Conservation (phyloP, 2,888 invertebrate species). For the Salticus scenicus region DNA sequence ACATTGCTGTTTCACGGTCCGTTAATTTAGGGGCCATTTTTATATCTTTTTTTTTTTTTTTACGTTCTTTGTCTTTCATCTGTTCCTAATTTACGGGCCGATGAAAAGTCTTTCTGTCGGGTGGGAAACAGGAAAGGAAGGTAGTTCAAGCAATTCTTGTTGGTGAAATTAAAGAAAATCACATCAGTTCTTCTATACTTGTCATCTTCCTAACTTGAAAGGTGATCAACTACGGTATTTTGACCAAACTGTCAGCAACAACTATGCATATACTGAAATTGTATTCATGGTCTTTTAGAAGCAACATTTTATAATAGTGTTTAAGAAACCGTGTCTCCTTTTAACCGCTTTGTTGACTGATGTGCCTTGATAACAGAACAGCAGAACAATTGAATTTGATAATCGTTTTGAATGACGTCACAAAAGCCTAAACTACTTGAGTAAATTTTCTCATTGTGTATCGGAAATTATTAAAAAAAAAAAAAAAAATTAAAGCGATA, state of each 20-base stretch:
- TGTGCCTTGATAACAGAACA: background rate
- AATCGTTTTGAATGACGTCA: no score
- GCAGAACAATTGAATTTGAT: background rate
- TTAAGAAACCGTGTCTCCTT: background rate
- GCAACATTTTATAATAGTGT: background rate
- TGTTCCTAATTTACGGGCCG: conserved; percentile 29
- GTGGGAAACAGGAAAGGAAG: conserved; percentile 55
- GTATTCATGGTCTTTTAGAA: background rate
- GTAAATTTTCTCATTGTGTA: no score
- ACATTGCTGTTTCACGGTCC: conserved; percentile 17
- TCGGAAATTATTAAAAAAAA: no score
- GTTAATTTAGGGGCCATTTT: background rate
- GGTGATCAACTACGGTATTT: background rate
- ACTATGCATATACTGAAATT: background rate
- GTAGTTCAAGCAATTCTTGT: conserved; percentile 30
- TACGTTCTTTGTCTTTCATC: conserved; percentile 20
- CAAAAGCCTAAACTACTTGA: no score
- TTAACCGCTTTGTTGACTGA: conserved; percentile 6
- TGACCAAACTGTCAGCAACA: background rate
- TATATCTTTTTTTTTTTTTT: background rate
- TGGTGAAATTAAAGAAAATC: conserved; percentile 30
- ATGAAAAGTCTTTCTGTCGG: background rate
- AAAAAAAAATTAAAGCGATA: no score
- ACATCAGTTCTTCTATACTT: background rate
- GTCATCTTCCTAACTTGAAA: background rate